These are phyloP conservation scores for Eupeodes luniger DNA, from an alignment of 2,888 invertebrate species.

Conservation along the genomic window DNA sequence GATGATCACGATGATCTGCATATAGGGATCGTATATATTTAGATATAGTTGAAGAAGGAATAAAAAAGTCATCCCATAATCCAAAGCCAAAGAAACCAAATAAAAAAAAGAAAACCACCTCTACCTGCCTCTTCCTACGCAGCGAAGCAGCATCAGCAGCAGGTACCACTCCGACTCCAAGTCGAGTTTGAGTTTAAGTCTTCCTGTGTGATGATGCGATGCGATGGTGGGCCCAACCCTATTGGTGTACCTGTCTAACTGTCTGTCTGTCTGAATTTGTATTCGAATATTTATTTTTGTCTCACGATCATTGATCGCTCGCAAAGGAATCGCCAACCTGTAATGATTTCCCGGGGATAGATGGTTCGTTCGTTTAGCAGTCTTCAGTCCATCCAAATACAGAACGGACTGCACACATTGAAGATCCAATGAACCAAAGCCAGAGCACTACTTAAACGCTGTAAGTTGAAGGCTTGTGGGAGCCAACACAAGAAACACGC, in stretches of 20 bases:
- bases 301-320: conserved; percentile 69
- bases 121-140: conserved; percentile 75
- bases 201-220: conserved; percentile 41
- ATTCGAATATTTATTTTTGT: conserved; percentile 66
- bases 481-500: conserved; percentile 56
- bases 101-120: conserved; percentile 15
- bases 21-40: conserved; percentile 54
- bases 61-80: conserved; percentile 13
- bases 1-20: conserved; percentile 72
- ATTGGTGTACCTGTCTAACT: conserved; percentile 74
- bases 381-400: not conserved
- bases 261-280: conserved; percentile 72
- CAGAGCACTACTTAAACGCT: not conserved
- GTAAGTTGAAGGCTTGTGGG: conserved; percentile 59
- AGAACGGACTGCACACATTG: conserved; percentile 67
- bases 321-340: conserved; percentile 69
- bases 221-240: conserved; percentile 68
- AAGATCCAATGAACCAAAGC: not conserved
- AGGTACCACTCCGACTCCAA: conserved; percentile 12
- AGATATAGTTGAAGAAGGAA: not conserved
- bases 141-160: not conserved
- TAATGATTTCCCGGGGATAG: conserved; percentile 74
- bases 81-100: conserved; percentile 1
- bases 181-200: conserved; percentile 24
- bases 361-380: conserved; percentile 17